Percentiles rank a stretch among this genome's conserved stretches.
Evolutionary conservation across 2,113 vertebrate species (phyloP).

Genomic region (Canis aureus): DNA sequence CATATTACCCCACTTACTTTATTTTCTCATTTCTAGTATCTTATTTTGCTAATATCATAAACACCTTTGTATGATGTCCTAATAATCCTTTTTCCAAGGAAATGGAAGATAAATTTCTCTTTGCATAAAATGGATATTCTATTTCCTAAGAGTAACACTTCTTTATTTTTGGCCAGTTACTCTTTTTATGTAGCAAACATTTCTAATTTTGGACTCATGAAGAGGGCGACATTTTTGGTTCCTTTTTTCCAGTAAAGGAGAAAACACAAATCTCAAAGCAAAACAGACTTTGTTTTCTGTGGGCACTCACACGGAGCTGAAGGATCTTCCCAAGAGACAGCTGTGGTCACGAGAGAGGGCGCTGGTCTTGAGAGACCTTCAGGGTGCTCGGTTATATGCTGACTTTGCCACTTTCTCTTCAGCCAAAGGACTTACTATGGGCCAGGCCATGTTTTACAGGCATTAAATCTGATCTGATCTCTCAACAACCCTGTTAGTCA

Average conservation of each 20-base stretch:
- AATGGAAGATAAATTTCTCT: neutral
- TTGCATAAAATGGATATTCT: neutral
- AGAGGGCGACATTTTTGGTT: neutral
- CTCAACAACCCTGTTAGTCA: neutral
- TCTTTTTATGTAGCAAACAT: slow-evolving; percentile 5
- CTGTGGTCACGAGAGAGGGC: neutral
- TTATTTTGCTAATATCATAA: slow-evolving; percentile 30
- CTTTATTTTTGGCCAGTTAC: neutral
- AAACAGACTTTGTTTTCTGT: neutral
- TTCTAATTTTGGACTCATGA: neutral
- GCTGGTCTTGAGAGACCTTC: neutral
- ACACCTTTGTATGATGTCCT: neutral
- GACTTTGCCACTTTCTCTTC: neutral
- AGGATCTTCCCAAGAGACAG: neutral
- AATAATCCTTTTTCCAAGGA: neutral
- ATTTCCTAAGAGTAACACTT: neutral
- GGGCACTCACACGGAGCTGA: neutral
- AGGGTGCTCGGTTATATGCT: neutral
- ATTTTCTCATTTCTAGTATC: slow-evolving; percentile 8
- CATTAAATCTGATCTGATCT: neutral
- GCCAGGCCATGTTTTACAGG: neutral
- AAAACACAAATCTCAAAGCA: neutral
- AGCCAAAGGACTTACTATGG: neutral
- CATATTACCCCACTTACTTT: neutral
- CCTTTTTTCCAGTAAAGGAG: neutral